Evolutionary conservation across 2,888 invertebrate genomes (phyloP).

Genomic region (Tetragonisca angustula): DNA sequence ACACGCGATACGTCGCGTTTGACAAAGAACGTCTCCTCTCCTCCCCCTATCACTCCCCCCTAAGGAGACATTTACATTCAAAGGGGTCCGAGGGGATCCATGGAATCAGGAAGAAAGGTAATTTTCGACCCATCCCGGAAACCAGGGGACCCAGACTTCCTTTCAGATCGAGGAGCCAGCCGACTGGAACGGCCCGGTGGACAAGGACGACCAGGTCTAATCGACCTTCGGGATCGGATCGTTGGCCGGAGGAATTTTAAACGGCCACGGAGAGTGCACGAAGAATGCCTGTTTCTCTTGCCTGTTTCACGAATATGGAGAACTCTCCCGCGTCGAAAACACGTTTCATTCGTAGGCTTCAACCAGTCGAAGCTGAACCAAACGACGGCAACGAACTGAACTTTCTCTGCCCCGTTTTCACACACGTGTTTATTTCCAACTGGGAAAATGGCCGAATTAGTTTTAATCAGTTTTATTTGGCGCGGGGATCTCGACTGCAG

Average conservation of each 20-base stretch:
- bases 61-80: constrained; percentile 11
- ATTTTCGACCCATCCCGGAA: constrained; percentile 24
- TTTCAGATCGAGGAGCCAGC: not conserved
- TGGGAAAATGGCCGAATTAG: too few relatives aligned
- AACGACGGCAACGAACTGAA: too few relatives aligned
- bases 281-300: not conserved
- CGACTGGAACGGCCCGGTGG: not conserved
- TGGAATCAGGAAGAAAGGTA: not conserved
- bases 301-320: not conserved
- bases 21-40: too few relatives aligned
- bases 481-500: too few relatives aligned
- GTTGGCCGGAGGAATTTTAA: constrained; percentile 29
- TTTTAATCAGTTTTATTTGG: too few relatives aligned
- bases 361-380: too few relatives aligned
- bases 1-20: not conserved
- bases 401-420: too few relatives aligned
- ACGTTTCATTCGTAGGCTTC: not conserved
- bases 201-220: constrained; percentile 47
- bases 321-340: not conserved
- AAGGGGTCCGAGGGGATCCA: not conserved
- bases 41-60: too few relatives aligned
- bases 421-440: too few relatives aligned
- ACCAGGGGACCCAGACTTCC: too few relatives aligned
- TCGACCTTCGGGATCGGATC: constrained; percentile 40
- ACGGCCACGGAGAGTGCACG: not conserved